Evolutionary conservation across 2,113 vertebrate genomes (phyloP), one percentile per base, ranked within the genome.

Genomic region (Hyaena hyaena): DNA sequence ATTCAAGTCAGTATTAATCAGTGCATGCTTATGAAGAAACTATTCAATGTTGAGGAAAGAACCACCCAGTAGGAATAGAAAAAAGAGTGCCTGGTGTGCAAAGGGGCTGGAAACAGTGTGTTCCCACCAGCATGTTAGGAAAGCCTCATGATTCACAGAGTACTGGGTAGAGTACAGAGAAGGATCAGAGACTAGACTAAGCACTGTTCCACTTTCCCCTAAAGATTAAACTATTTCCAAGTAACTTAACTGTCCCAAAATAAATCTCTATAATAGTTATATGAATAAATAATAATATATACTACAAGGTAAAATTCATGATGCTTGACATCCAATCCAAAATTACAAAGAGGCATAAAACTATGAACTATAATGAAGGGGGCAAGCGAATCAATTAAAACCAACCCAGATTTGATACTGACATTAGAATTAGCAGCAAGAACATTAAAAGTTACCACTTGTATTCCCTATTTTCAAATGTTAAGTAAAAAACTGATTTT

Each of bases 221-320:
- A 77, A 77, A 63, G 21, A 93, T 73, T 10, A 68, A 88, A 80
- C 48, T 68, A 24, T 85, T 84, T 85, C 43, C 35, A 93, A 93
- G 33, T 74, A 81, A 74, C 4, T 50, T 95, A 16, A 63, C 14
- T 63, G 23, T 86, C 14, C 45, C 80, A 65, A 82, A 96, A 91
- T 21, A 85, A 95, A 81, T 3, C 19, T 80, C 14, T 48, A 93
- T 24, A 73, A 97, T 39, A 84, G 77, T 63, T 73, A 80, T 6
- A 66, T 19, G 5, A 93, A 88, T 63, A 69, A 95, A 94, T 90
- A 16, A 55, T 58, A 79, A 79, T 21, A 69, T 1, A 65, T 23
- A 63, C 63, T 71, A 21, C 23, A 92, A 97, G n/a, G 19, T 77
- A 88, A 89, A 83, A 92, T 88, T 85, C 28, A 90, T 11, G 80